Conservation (phyloP, 2,113 vertebrate genomes). For the Hypanus sabinus region DNA sequence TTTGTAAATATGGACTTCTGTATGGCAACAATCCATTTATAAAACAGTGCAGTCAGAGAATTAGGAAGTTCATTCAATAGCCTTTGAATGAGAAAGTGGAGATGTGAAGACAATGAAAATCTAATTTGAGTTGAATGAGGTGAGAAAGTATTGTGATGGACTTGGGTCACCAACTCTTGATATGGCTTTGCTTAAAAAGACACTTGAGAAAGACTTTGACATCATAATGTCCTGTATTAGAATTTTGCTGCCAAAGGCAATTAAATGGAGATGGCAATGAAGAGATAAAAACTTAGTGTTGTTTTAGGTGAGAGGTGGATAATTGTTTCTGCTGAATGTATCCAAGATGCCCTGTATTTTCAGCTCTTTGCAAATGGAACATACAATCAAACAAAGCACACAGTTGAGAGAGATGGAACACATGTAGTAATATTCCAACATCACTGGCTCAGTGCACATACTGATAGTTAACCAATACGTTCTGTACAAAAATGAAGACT, state of each 20-base stretch:
- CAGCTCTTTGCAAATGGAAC: not conserved
- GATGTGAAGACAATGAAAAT: not conserved
- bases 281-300: not conserved
- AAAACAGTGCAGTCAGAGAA: not conserved
- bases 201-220: not conserved
- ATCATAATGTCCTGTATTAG: not conserved
- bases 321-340: not conserved
- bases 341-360: not conserved
- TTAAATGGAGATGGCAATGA: too few relatives aligned
- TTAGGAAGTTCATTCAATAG: not conserved
- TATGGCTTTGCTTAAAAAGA: not conserved
- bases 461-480: not conserved
- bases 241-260: not conserved
- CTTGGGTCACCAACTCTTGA: not conserved
- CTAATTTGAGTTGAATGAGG: not conserved
- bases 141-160: not conserved
- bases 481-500: not conserved
- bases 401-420: not conserved
- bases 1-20: not conserved
- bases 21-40: not conserved
- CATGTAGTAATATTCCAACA: not conserved
- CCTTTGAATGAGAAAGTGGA: not conserved
- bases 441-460: not conserved
- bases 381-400: not conserved
- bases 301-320: too few relatives aligned